Evolutionary conservation across 2,888 invertebrate genomes (phyloP).

Genomic region (Timema podura): DNA sequence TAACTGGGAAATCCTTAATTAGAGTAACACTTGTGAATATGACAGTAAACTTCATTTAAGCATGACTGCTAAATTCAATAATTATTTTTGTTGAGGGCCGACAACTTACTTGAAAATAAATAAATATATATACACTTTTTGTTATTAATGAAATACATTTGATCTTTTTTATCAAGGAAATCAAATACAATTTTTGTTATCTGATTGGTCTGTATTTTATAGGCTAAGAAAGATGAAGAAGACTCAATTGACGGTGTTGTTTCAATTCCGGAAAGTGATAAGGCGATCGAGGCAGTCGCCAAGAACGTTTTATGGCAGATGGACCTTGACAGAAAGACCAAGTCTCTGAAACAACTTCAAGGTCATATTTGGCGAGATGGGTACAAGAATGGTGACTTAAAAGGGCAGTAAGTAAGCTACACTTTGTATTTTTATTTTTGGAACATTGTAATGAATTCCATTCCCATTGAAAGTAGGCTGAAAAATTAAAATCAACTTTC

Average conservation of each 20-base stretch:
- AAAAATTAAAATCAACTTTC: too few relatives aligned
- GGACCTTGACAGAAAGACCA: constrained; percentile 72
- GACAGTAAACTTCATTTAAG: too few relatives aligned
- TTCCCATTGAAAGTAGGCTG: too few relatives aligned
- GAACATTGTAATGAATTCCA: too few relatives aligned
- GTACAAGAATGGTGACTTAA: constrained; percentile 70
- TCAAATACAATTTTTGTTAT: background rate
- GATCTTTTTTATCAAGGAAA: background rate
- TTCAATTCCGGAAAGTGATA: constrained; percentile 49
- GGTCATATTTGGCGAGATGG: constrained; percentile 86
- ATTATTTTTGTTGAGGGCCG: too few relatives aligned
- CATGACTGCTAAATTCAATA: too few relatives aligned
- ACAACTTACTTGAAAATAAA: too few relatives aligned
- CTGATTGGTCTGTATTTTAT: constrained; percentile 6
- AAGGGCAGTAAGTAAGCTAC: constrained; percentile 76
- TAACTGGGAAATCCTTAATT: too few relatives aligned
- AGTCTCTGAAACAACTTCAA: constrained; percentile 81
- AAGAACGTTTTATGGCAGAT: constrained; percentile 77
- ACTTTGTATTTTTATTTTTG: too few relatives aligned
- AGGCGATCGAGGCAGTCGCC: constrained; percentile 59
- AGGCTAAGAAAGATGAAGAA: constrained; percentile 54
- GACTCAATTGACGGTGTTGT: constrained; percentile 56
- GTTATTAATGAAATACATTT: background rate
- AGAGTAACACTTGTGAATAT: too few relatives aligned
- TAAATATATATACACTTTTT: constrained; percentile 9